These are phyloP conservation scores for Euplagia quadripunctaria DNA, from an alignment of 2,888 invertebrate species.

Conservation along the genomic window DNA sequence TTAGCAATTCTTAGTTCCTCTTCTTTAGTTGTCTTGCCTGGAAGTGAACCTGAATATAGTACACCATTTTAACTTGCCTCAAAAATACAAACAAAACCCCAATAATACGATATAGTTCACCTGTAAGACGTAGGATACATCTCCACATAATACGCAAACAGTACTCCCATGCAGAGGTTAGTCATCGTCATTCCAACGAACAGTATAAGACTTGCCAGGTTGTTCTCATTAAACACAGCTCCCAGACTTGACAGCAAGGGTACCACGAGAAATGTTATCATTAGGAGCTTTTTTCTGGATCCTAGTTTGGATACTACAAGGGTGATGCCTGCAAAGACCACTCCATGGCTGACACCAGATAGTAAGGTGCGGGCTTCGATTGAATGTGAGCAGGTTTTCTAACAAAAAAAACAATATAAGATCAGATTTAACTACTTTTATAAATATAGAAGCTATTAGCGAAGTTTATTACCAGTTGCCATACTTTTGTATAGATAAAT, in stretches of 20 bases:
- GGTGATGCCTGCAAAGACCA: constrained; percentile 46
- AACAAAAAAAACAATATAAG: constrained; percentile 5
- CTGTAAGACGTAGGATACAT: constrained; percentile 41
- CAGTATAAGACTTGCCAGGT: constrained; percentile 46
- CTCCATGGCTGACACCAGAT: constrained; percentile 40
- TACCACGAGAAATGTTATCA: constrained; percentile 44
- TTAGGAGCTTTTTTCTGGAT: constrained; percentile 50
- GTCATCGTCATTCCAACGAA: constrained; percentile 57
- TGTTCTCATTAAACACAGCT: constrained; percentile 47
- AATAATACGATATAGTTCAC: constrained; percentile 13
- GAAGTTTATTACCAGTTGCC: too few relatives aligned
- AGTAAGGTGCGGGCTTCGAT: constrained; percentile 33
- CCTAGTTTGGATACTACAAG: constrained; percentile 47
- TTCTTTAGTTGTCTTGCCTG: too few relatives aligned
- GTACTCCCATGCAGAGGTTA: constrained; percentile 50
- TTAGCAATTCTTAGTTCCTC: too few relatives aligned
- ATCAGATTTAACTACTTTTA: too few relatives aligned
- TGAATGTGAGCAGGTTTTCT: constrained; percentile 33
- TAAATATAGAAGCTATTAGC: too few relatives aligned
- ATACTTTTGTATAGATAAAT: too few relatives aligned
- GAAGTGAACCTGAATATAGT: too few relatives aligned
- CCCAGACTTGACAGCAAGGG: constrained; percentile 44
- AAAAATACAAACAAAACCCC: not conserved
- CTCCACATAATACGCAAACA: constrained; percentile 53
- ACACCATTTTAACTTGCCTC: too few relatives aligned